Base-by-base conservation (phyloP, 2,888 invertebrate genomes). In the Lordiphosa andalusiaca region DNA sequence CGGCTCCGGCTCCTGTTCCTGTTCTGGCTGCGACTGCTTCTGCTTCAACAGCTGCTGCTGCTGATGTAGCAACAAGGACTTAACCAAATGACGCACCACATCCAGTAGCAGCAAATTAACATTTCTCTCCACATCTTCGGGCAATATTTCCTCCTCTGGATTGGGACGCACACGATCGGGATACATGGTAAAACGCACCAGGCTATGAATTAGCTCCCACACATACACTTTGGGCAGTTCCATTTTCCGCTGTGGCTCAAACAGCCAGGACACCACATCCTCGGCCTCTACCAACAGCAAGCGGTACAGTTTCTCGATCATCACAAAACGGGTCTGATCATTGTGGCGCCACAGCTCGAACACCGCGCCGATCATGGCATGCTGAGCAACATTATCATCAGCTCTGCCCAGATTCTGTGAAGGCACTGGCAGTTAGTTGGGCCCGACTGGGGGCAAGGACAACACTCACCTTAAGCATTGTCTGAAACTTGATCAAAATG, bases 311-410 rank as follows among this genome's bases (percentile, higher is more conserved):
- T 53, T 75, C 10, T 70, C 64, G 6, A 49, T 13, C 1, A 77
- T 3, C 9, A 83, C 56, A 0, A 35, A 0, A 2, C 65, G 59
- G 2, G 53, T 19, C 0, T 83, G 76, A 7, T 77, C 70, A n/a
- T 60, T 75, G 39, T 4, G 36, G 1, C 5, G 7, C 77, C 77
- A 77, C 3, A 77, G 6, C 7, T 83, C 81, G 4, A 61, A 72
- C 4, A 75, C 3, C 2, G 55, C 84, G 0, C 2, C 1, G 19
- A 77, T 6, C 9, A 72, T 46, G 4, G 53, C 33, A 13, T 56
- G 21, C 23, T 72, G 73, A 10, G 37, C 50, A 0, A 5, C 13
- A 9, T 4, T 16, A 7, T 64, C 44, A 16, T 6, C 38, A 16
- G 6, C 48, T 5, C 1, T 6, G n/a, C 23, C 40, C 44, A 67